Percentiles rank a stretch among this genome's conserved stretches.
phyloP scores from a whole-genome alignment of 2,113 vertebrate species.

The Trematocara nigrifrons region DNA sequence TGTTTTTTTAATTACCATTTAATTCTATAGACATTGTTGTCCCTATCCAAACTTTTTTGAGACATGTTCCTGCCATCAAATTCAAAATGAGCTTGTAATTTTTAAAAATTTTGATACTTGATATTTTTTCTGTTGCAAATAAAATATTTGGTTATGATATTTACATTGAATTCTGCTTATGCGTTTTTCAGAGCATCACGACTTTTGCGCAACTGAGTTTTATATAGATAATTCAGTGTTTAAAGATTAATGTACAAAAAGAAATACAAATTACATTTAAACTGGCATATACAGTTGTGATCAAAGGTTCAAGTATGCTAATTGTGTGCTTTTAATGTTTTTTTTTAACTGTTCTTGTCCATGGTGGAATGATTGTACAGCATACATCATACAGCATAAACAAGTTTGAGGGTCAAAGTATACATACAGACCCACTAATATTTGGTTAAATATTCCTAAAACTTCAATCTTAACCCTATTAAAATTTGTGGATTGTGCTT shows the following conservation, averaged over 20 bases:
- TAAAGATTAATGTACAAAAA: neutral
- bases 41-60: neutral
- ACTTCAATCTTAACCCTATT: neutral
- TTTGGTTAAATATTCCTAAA: neutral
- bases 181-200: neutral
- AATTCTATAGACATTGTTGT: neutral
- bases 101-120: neutral
- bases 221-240: neutral
- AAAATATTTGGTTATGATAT: neutral
- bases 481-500: neutral
- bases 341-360: neutral
- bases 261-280: neutral
- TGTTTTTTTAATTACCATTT: neutral
- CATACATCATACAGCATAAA: neutral
- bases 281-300: neutral
- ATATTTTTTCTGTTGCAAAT: neutral
- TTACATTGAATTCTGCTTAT: neutral
- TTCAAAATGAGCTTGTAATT: neutral
- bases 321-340: neutral
- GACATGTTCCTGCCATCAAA: neutral
- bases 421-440: neutral
- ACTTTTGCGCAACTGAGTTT: neutral
- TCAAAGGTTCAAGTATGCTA: neutral
- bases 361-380: neutral
- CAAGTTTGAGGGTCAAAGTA: neutral